Percentiles rank a stretch among this genome's conserved stretches.
These are phyloP conservation scores for Amphimedon queenslandica DNA, from an alignment of 37 sponge, comb jelly and placozoan species.

Conservation along the genomic window DNA sequence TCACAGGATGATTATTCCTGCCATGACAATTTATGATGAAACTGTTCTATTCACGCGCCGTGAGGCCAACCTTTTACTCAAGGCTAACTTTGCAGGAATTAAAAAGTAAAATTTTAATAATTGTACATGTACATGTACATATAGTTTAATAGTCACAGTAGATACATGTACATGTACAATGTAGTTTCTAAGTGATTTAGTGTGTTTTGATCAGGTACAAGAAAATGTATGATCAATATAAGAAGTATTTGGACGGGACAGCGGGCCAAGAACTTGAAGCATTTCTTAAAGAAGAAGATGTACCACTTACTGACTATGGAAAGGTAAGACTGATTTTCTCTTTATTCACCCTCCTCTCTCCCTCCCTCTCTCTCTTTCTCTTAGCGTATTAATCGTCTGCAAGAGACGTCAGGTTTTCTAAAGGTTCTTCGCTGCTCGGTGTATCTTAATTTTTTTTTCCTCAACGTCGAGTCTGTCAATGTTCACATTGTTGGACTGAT, in stretches of 20 bases:
- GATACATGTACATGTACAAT: not conserved
- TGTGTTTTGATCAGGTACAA: slow-evolving; percentile 13
- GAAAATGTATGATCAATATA: slow-evolving; percentile 57
- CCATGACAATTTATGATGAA: slow-evolving; percentile 47
- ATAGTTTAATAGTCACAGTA: too few species aligned
- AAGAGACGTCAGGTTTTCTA: slow-evolving; percentile 46
- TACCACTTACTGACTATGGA: slow-evolving; percentile 47
- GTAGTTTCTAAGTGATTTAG: slow-evolving; percentile 9
- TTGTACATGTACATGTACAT: too few species aligned
- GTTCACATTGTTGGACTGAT: slow-evolving; percentile 29
- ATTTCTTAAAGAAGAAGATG: slow-evolving; percentile 80
- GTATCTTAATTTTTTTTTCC: slow-evolving; percentile 70
- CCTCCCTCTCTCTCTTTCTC: not conserved
- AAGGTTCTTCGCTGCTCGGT: slow-evolving; percentile 50
- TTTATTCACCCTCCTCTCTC: not conserved
- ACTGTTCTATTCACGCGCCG: slow-evolving; percentile 40
- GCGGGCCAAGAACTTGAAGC: slow-evolving; percentile 64
- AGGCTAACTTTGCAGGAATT: slow-evolving; percentile 52
- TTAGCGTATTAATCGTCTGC: slow-evolving; percentile 66
- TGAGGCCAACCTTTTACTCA: slow-evolving; percentile 23
- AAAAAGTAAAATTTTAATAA: slow-evolving; percentile 22
- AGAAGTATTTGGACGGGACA: slow-evolving; percentile 63
- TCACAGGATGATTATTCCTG: slow-evolving; percentile 37
- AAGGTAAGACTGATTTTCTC: slow-evolving; percentile 44
- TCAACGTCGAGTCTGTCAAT: slow-evolving; percentile 76